Base-by-base conservation (phyloP, 1,140 invertebrate genomes). In the Agrypnia vestita region DNA sequence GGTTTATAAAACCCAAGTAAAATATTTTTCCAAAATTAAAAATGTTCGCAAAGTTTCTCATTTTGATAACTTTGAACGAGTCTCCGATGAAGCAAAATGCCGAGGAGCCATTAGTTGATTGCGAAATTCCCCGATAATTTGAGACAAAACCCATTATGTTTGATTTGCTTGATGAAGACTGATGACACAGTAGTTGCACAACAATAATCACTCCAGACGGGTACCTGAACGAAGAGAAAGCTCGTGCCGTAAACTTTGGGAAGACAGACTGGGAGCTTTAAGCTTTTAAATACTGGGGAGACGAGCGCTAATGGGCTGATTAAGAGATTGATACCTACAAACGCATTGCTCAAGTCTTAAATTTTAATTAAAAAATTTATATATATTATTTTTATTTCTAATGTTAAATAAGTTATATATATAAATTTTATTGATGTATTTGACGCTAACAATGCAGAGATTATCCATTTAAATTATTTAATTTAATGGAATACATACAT, bases 131-230 rank as follows among this genome's bases (percentile, higher is more conserved):
- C 61, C 59, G 72, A 69, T 75, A 78, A 46, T 72, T 78, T 67
- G 82, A 80, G 73, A 83, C 82, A 83, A 83, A 75, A 80, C 79
- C 76, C 78, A 80, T 82, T 79, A 73, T 25, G 76, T 78, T 76
- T 76, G 81, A 76, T 78, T 74, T 71, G 21, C 59, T 56, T 83
- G 82, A 83, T 79, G 82, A 83, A 83, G 82, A 83, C 69, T 80
- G 82, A 83, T 83, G 82, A 73, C 79, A 62, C 75, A 43, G 62
- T 56, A 55, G 59, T 73, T 51, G 59, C n/a, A 78, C 55, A 78
- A 78, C 79, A 78, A 83, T 83, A 80, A 83, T 83, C 80, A 83
- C 59, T 74, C 46, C 79, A 71, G 82, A 73, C 82, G 80, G 62
- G 78, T 80, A 74, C 76, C 17, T 64, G 10, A n/a, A n/a, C n/a